Conservation (phyloP, 92 coral and sea anemone genomes). For the Zoanthus sociatus region DNA sequence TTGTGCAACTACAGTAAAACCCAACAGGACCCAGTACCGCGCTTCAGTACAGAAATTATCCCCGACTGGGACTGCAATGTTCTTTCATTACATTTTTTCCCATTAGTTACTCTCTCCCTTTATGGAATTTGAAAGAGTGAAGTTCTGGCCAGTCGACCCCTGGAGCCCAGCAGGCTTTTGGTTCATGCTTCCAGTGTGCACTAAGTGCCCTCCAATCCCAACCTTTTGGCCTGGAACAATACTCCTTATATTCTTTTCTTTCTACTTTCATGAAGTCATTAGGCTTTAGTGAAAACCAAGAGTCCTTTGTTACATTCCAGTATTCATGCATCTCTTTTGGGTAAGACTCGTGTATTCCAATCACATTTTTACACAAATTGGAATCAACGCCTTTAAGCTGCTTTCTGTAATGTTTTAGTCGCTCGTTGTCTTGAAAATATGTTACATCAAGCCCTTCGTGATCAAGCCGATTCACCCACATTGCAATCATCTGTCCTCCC, state of each 20-base stretch:
- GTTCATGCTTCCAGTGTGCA: conserved; percentile 52
- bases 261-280: conserved; percentile 26
- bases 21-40: too few species aligned
- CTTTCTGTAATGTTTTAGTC: conserved; percentile 49
- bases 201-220: conserved; percentile 61
- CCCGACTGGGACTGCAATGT: too few species aligned
- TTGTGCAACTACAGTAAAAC: too few species aligned
- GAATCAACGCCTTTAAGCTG: neutral
- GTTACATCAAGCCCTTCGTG: conserved; percentile 51
- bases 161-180: conserved; percentile 58
- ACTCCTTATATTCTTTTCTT: conserved; percentile 41
- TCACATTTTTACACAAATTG: neutral
- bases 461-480: conserved; percentile 61
- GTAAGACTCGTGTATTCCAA: conserved; percentile 7
- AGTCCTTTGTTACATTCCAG: neutral
- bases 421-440: conserved; percentile 56
- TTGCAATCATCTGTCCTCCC: conserved; percentile 69
- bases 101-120: conserved; percentile 4
- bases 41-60: too few species aligned
- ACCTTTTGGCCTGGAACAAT: conserved; percentile 51
- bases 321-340: neutral
- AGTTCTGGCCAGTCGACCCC: conserved; percentile 54
- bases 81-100: too few species aligned
- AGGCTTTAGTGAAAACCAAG: neutral
- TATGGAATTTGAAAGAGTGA: conserved; percentile 16